Percentiles rank a stretch among this genome's conserved stretches.
These are phyloP conservation scores for Acromyrmex echinatior DNA, from an alignment of 1,140 invertebrate genomes.

Conservation along the genomic window DNA sequence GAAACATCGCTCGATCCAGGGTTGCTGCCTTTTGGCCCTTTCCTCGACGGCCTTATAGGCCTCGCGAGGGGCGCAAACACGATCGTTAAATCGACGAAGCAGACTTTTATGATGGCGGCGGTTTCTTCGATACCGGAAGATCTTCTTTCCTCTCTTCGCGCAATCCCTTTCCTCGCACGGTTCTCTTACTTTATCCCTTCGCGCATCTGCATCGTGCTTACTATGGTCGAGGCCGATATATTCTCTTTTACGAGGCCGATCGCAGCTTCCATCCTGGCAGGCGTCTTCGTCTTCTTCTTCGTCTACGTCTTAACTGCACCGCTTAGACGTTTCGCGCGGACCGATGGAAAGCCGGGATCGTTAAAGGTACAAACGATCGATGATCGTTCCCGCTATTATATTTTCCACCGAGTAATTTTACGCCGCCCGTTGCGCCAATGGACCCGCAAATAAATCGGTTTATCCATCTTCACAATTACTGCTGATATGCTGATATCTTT, in stretches of 20 bases:
- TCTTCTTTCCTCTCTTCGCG: slow-evolving; percentile 27
- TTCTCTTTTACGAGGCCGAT: slow-evolving; percentile 71
- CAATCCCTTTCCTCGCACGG: background rate
- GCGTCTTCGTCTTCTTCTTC: slow-evolving; percentile 21
- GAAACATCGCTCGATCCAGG: slow-evolving; percentile 14
- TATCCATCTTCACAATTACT: slow-evolving; percentile 24
- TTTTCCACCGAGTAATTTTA: slow-evolving; percentile 60
- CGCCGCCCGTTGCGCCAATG: background rate
- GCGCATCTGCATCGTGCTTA: slow-evolving; percentile 9
- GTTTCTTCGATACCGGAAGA: slow-evolving; percentile 75
- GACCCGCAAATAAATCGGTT: slow-evolving; percentile 43
- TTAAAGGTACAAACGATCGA: slow-evolving; percentile 67
- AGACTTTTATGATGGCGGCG: slow-evolving; percentile 74
- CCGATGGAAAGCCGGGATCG: slow-evolving; percentile 62
- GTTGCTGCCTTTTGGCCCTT: background rate
- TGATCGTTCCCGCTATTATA: slow-evolving; percentile 70
- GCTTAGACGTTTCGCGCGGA: slow-evolving; percentile 13
- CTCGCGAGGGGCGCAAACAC: slow-evolving; percentile 11
- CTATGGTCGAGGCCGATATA: background rate
- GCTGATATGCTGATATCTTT: background rate
- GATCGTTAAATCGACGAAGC: slow-evolving; percentile 78
- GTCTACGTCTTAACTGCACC: slow-evolving; percentile 5
- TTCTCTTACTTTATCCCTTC: slow-evolving; percentile 32
- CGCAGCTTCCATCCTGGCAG: slow-evolving; percentile 19
- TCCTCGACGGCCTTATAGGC: slow-evolving; percentile 16